Evolutionary conservation across 2,113 vertebrate species (phyloP).

Genomic region (Poicephalus gulielmi): DNA sequence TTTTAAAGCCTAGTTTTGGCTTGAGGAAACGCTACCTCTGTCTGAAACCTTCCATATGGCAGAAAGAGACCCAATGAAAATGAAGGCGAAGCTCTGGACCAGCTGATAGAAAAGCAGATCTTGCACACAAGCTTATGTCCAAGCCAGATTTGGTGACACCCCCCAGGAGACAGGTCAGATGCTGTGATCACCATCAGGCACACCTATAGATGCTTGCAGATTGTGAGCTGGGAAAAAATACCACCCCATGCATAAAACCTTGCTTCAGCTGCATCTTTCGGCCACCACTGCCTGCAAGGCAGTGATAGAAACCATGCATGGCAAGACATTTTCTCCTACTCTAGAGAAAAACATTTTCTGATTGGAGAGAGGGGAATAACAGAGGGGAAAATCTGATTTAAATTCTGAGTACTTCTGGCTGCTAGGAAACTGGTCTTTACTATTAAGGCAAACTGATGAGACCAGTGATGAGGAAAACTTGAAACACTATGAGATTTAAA

Average conservation of each 20-base stretch:
- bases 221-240: background rate
- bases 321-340: background rate
- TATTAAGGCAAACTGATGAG: background rate
- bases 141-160: background rate
- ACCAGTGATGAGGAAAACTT: background rate
- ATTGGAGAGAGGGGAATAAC: background rate
- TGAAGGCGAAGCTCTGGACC: background rate
- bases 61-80: background rate
- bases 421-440: background rate
- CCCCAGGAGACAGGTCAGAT: background rate
- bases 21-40: background rate
- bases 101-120: background rate
- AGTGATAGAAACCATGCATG: accelerated
- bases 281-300: accelerated
- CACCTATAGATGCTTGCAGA: background rate
- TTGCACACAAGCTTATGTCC: background rate
- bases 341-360: background rate
- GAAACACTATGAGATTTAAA: background rate
- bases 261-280: background rate
- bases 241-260: background rate
- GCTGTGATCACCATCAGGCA: background rate
- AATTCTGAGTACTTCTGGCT: background rate
- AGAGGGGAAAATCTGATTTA: background rate
- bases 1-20: background rate
- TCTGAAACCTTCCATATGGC: background rate